Conservation (phyloP, 2,113 vertebrate genomes). For the Pantherophis guttatus region DNA sequence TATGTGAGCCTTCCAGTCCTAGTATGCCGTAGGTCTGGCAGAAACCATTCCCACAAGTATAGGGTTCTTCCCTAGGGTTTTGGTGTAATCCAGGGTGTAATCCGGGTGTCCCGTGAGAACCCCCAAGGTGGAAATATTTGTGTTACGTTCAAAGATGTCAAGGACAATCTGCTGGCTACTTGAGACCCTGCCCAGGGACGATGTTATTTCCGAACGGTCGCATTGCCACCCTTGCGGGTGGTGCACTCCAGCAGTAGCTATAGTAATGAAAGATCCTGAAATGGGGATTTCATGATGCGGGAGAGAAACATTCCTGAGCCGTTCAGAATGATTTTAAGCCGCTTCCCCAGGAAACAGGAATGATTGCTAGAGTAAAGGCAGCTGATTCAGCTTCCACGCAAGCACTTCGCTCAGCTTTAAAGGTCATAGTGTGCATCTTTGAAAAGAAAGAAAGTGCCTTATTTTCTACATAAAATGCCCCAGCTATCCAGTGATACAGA, state of each 20-base stretch:
- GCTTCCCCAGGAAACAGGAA: background rate
- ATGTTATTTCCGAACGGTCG: background rate
- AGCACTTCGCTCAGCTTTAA: background rate
- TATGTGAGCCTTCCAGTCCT: background rate
- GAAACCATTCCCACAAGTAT: background rate
- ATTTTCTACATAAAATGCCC: background rate
- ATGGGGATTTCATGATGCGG: background rate
- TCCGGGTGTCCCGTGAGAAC: background rate
- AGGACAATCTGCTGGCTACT: too few relatives aligned
- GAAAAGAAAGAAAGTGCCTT: background rate
- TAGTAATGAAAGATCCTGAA: background rate
- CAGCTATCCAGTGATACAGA: background rate
- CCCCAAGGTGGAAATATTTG: too few relatives aligned
- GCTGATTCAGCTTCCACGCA: background rate
- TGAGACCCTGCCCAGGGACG: background rate
- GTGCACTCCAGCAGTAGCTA: constrained; percentile 11
- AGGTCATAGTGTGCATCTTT: background rate
- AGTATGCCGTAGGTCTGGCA: background rate
- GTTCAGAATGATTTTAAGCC: background rate
- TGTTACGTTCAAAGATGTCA: background rate
- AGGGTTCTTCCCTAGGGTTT: background rate
- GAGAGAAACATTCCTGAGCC: background rate
- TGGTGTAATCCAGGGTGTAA: background rate
- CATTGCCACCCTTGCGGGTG: background rate
- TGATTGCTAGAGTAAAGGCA: background rate